Percentiles rank a stretch among this genome's conserved stretches.
These are phyloP conservation scores for Alces alces DNA, from an alignment of 2,113 vertebrate species.

Conservation along the genomic window DNA sequence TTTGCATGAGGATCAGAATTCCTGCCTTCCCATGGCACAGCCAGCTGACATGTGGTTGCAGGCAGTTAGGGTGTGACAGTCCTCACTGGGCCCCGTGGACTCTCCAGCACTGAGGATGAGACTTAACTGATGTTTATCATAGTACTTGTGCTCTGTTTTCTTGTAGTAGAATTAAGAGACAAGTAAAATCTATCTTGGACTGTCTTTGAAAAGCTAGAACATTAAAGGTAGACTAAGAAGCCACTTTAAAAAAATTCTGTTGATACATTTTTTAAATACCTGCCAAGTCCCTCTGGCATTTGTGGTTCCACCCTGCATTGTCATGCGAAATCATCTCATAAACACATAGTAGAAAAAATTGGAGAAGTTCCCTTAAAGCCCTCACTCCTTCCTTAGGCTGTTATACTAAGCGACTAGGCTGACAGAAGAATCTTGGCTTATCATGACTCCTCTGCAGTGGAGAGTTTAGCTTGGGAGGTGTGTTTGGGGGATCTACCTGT, in stretches of 20 bases:
- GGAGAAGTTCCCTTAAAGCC: not conserved
- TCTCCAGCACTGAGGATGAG: not conserved
- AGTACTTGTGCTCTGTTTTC: not conserved
- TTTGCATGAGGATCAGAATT: not conserved
- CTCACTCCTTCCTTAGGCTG: not conserved
- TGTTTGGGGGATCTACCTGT: not conserved
- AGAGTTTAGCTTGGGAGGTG: not conserved
- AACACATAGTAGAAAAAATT: not conserved
- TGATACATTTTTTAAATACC: not conserved
- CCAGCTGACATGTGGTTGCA: not conserved
- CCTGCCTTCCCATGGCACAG: not conserved
- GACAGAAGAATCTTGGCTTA: not conserved
- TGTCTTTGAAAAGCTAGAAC: not conserved
- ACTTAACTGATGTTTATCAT: not conserved
- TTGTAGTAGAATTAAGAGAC: not conserved
- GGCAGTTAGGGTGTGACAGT: too few species aligned
- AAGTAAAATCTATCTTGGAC: not conserved
- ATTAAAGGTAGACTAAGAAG: not conserved
- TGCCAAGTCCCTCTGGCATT: not conserved
- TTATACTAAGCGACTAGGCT: not conserved
- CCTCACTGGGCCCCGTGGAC: accelerated
- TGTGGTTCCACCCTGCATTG: not conserved
- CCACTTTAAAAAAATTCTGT: not conserved
- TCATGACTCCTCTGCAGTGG: not conserved
- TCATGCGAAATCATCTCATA: not conserved